Evolutionary conservation across 2,888 invertebrate species (phyloP).

Genomic region (Orchestes rusci): DNA sequence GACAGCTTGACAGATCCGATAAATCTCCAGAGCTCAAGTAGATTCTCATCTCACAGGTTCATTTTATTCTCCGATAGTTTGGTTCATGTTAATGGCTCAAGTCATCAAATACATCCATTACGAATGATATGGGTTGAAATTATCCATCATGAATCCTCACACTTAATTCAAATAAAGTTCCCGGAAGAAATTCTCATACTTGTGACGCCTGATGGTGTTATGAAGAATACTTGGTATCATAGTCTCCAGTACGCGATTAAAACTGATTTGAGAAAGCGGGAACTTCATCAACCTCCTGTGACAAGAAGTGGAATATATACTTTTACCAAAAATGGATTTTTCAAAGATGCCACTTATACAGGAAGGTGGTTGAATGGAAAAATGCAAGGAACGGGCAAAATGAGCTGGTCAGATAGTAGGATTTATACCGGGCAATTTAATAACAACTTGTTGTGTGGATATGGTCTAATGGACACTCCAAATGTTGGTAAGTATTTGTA

Average conservation of each 20-base stretch:
- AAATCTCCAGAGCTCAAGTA: conserved; percentile 59
- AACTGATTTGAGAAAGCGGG: conserved; percentile 55
- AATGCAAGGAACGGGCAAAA: conserved; percentile 74
- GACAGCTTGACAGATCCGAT: conserved; percentile 69
- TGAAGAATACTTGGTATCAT: conserved; percentile 75
- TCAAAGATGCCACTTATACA: conserved; percentile 70
- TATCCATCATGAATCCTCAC: conserved; percentile 56
- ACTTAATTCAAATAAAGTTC: conserved; percentile 61
- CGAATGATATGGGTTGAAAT: conserved; percentile 75
- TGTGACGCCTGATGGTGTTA: conserved; percentile 54
- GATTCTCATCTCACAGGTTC: conserved; percentile 74
- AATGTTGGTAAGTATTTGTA: conserved; percentile 46
- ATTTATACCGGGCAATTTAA: conserved; percentile 75
- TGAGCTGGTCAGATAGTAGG: conserved; percentile 76
- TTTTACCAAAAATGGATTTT: conserved; percentile 63
- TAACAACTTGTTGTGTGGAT: conserved; percentile 65
- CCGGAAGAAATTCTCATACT: conserved; percentile 73
- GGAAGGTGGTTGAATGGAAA: conserved; percentile 80
- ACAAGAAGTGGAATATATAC: conserved; percentile 68
- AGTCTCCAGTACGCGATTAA: conserved; percentile 68
- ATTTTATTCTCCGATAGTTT: conserved; percentile 76
- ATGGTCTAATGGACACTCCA: conserved; percentile 62
- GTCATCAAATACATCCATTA: conserved; percentile 56
- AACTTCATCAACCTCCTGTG: conserved; percentile 59
- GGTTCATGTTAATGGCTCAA: conserved; percentile 64